Evolutionary conservation across 1,140 invertebrate species (phyloP).

Genomic region (Scaptomyza pallida): DNA sequence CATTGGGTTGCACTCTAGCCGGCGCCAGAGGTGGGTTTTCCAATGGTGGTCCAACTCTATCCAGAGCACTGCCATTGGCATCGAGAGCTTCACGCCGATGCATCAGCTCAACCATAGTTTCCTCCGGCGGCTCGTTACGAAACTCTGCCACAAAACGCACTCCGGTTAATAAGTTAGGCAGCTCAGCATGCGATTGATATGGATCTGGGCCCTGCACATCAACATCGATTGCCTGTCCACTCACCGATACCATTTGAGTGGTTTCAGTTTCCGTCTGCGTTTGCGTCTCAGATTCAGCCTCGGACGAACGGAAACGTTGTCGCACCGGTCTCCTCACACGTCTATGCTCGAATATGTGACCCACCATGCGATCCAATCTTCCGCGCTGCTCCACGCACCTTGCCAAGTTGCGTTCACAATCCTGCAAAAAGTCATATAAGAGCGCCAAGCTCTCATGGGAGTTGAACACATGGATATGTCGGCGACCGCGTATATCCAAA

Average conservation of each 20-base stretch:
- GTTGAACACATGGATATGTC: neutral
- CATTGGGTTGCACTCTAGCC: too few relatives aligned
- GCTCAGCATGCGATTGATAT: neutral
- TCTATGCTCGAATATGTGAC: too few relatives aligned
- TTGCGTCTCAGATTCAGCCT: too few relatives aligned
- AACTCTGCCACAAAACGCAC: neutral
- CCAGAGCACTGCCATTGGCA: neutral
- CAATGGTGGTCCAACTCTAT: neutral
- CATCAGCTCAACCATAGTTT: neutral
- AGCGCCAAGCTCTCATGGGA: neutral
- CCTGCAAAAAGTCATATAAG: neutral
- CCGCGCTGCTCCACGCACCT: conserved; percentile 3
- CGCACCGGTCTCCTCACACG: too few relatives aligned
- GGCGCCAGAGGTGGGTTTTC: too few relatives aligned
- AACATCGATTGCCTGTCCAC: neutral
- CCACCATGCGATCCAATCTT: neutral
- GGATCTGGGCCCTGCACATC: neutral
- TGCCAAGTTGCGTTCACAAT: conserved; percentile 3
- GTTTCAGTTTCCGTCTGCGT: too few relatives aligned
- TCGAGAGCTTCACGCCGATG: neutral
- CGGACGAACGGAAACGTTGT: too few relatives aligned
- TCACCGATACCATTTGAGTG: neutral
- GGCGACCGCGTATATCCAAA: too few relatives aligned
- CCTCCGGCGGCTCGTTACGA: neutral
- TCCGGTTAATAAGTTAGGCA: neutral